Percentiles rank a stretch among this genome's conserved stretches.
phyloP scores from a whole-genome alignment of 2,888 invertebrate species.

The Chelonus formosanus region DNA sequence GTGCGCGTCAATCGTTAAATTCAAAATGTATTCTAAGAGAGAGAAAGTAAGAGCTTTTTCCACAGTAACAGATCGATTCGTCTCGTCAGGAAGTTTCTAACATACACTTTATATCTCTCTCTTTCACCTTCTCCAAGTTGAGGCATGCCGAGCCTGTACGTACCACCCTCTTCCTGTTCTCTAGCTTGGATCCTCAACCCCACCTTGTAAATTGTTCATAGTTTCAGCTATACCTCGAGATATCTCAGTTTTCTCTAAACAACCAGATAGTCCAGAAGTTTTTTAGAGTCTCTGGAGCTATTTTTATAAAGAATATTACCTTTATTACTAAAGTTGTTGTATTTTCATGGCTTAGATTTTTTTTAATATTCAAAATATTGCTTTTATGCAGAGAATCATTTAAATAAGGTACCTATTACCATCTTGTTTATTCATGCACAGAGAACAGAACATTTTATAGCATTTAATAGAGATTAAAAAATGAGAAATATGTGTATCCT shows the following conservation, averaged over 20 bases:
- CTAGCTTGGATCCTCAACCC: constrained; percentile 36
- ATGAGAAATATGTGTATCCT: no score
- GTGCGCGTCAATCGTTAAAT: constrained; percentile 51
- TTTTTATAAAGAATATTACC: no score
- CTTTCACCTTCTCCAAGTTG: constrained; percentile 39
- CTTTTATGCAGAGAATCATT: no score
- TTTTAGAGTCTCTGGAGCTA: constrained; percentile 16
- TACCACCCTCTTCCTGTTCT: constrained; percentile 55
- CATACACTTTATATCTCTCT: constrained; percentile 12
- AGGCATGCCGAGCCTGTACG: constrained; percentile 50
- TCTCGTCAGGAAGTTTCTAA: constrained; percentile 51
- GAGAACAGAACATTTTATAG: no score
- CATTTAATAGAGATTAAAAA: no score
- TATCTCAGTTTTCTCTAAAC: constrained; percentile 48
- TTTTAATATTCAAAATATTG: no score
- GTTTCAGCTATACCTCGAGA: constrained; percentile 30
- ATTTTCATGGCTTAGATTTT: no score
- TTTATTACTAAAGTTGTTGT: no score
- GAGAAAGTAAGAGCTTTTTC: constrained; percentile 26
- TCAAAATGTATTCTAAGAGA: constrained; percentile 32
- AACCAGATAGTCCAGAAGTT: constrained; percentile 35
- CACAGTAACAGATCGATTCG: constrained; percentile 57
- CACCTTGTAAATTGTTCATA: constrained; percentile 16
- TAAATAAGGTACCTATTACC: no score
- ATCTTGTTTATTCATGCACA: no score